Percentiles rank a stretch among this genome's conserved stretches.
Conservation (phyloP, 2,888 invertebrate species). For the Spodoptera exigua region DNA sequence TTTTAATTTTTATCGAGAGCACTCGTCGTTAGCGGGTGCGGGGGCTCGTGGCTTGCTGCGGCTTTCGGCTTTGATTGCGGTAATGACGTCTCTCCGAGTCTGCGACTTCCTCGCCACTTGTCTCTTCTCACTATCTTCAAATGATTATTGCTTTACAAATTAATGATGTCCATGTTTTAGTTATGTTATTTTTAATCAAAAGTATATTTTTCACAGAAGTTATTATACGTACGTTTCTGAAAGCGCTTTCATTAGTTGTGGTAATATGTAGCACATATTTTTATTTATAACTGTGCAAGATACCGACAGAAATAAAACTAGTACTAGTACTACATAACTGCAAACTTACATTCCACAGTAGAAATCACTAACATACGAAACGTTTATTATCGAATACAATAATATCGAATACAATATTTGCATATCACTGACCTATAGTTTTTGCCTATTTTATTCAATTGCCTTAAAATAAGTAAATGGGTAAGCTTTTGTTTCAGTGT, state of each 20-base stretch:
- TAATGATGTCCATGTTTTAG: conserved; percentile 78
- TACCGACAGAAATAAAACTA: too few species aligned
- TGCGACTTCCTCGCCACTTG: conserved; percentile 73
- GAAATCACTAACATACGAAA: too few species aligned
- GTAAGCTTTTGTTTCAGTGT: not conserved
- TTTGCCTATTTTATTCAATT: too few species aligned
- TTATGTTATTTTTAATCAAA: conserved; percentile 57
- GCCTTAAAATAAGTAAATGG: not conserved
- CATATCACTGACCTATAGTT: too few species aligned
- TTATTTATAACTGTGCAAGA: too few species aligned
- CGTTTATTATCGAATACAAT: too few species aligned
- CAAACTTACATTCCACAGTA: too few species aligned
- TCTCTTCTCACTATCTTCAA: conserved; percentile 82
- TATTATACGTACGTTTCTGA: conserved; percentile 13
- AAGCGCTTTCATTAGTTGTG: conserved; percentile 17
- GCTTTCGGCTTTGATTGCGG: conserved; percentile 87
- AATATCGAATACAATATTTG: too few species aligned
- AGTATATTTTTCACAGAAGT: conserved; percentile 23
- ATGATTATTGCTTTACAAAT: conserved; percentile 82
- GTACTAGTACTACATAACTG: too few species aligned
- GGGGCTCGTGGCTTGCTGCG: conserved; percentile 72
- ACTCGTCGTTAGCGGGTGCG: conserved; percentile 82
- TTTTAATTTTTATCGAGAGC: conserved; percentile 90
- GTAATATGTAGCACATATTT: not conserved
- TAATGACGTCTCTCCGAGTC: conserved; percentile 86